Base-by-base conservation (phyloP, 2,888 invertebrate genomes). In the Apamea anceps region DNA sequence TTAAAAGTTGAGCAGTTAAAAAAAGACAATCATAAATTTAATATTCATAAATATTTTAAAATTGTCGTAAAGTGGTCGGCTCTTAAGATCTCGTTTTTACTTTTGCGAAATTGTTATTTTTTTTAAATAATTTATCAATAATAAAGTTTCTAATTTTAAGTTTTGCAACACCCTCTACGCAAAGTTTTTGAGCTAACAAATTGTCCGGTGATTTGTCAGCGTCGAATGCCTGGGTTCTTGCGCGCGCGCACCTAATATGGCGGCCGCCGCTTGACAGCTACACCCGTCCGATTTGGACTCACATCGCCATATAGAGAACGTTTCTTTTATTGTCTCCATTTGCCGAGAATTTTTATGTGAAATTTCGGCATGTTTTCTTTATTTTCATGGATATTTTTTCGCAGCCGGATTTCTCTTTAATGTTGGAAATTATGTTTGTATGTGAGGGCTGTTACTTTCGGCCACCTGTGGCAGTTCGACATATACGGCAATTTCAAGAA, bases 141-240 rank as follows among this genome's bases (percentile, higher is more conserved):
- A 37, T 57, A 65, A 63, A 12, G 0, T 66, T 54, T 65, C 45
- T 73, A 85, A 72, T 85, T 67, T 71, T 3, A 48, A 79, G 84
- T 85, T 85, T 85, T 45, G 79, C 84, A 89, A 85, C 92, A 91
- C 86, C 92, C 92, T 91, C 88, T 92, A 91, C 78, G 68, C 77
- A 85, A 83, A 79, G 84, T 87, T 91, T 92, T 90, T 91, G 87
- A 89, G 89, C 89, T 94, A 95, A 96, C 95, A 96, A 96, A 96
- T 96, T 95, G 95, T 93, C 92, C 90, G 91, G 95, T 94, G 95
- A 96, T 96, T 96, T 96, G 96, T 97, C 96, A 96, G 95, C 89
- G 92, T 91, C 92, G 94, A 90, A 94, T 95, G 92, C 94, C 93
- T 93, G 89, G 88, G 92, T 95, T 95, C 94, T 95, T 95, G 92